Conservation (phyloP, 2,113 vertebrate genomes). For the Callithrix jacchus region DNA sequence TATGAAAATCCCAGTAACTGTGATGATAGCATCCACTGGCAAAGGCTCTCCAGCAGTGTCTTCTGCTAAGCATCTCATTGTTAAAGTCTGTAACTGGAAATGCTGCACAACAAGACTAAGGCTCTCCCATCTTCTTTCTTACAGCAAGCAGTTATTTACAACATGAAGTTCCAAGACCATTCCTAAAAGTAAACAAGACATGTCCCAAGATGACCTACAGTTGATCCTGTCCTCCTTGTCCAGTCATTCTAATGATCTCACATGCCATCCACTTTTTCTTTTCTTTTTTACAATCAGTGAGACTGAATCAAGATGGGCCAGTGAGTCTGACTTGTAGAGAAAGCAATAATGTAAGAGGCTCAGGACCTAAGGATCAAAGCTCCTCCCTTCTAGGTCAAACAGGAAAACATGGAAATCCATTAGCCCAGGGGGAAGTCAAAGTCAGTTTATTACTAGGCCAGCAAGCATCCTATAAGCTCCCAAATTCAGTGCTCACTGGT, state of each 20-base stretch:
- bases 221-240: not conserved
- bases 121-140: not conserved
- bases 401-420: not conserved
- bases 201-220: not conserved
- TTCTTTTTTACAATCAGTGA: not conserved
- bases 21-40: not conserved
- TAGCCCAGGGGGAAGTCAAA: not conserved
- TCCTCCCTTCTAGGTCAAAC: not conserved
- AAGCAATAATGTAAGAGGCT: not conserved
- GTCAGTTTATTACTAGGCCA: not conserved
- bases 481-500: not conserved
- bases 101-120: not conserved
- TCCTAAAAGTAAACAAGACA: not conserved
- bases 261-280: not conserved
- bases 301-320: not conserved
- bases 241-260: not conserved
- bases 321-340: not conserved
- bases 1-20: not conserved
- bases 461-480: not conserved
- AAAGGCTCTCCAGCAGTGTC: not conserved
- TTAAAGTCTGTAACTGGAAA: not conserved
- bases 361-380: not conserved
- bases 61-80: not conserved
- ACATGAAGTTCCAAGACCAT: not conserved
- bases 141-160: not conserved